A percentile compares a stretch with the other conserved stretches of the same genome.
These are phyloP conservation scores for Hoplostethus mediterraneus DNA, from an alignment of 2,797 vertebrate species.

Conservation along the genomic window DNA sequence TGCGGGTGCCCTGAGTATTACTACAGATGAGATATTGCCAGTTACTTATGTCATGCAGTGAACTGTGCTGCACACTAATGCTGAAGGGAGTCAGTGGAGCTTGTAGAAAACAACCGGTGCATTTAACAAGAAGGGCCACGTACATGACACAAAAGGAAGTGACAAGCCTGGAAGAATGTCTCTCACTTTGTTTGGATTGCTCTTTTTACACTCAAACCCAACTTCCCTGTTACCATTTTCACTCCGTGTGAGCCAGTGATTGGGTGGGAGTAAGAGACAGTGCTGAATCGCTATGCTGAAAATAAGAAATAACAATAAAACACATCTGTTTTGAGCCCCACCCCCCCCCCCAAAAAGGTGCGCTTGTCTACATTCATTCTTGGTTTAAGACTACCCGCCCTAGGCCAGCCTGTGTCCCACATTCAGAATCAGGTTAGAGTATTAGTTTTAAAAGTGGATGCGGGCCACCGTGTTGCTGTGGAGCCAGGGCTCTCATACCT, in stretches of 20 bases:
- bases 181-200: slow-evolving; percentile 44
- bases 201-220: slow-evolving; percentile 54
- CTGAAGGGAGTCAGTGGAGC: slow-evolving; percentile 50
- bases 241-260: slow-evolving; percentile 26
- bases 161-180: slow-evolving; percentile 59
- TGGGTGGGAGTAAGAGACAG: neutral
- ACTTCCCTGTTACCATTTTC: slow-evolving; percentile 1
- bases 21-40: slow-evolving; percentile 52
- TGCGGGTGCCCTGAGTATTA: slow-evolving; percentile 43
- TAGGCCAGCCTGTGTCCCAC: slow-evolving; percentile 69
- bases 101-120: slow-evolving; percentile 63
- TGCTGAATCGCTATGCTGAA: slow-evolving; percentile 33
- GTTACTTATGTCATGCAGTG: slow-evolving; percentile 30
- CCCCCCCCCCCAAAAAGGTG: slow-evolving; percentile 50
- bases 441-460: slow-evolving; percentile 63
- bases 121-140: slow-evolving; percentile 55
- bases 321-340: slow-evolving; percentile 45
- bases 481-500: slow-evolving; percentile 56
- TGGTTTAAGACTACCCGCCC: slow-evolving; percentile 63
- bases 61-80: slow-evolving; percentile 43
- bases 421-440: slow-evolving; percentile 75
- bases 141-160: slow-evolving; percentile 48
- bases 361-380: slow-evolving; percentile 63
- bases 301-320: slow-evolving; percentile 49
- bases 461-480: slow-evolving; percentile 35